phyloP scores from a whole-genome alignment of 2,888 invertebrate genomes.

The Parnassius smintheus region DNA sequence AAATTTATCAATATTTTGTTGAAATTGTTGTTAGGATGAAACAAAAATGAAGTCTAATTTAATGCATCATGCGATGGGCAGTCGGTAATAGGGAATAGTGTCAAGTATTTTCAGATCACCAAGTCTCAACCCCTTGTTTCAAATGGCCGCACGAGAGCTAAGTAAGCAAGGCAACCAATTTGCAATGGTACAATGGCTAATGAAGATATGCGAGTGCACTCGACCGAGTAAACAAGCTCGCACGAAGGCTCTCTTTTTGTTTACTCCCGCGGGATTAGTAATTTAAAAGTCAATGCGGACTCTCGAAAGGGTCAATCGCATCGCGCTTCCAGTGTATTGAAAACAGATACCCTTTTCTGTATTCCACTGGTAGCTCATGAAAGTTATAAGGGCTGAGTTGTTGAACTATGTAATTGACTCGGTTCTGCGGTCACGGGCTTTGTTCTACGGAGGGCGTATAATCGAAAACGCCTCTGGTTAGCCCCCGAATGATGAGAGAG shows the following conservation, averaged over 20 bases:
- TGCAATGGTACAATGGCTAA: slow-evolving; percentile 51
- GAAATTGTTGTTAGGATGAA: background rate
- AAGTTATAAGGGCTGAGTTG: slow-evolving; percentile 81
- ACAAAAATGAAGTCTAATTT: background rate
- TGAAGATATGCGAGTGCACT: slow-evolving; percentile 78
- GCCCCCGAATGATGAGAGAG: slow-evolving; percentile 71
- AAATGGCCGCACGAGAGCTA: slow-evolving; percentile 54
- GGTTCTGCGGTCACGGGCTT: slow-evolving; percentile 78
- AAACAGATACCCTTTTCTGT: slow-evolving; percentile 81
- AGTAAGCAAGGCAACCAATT: slow-evolving; percentile 58
- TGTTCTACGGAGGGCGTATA: slow-evolving; percentile 76
- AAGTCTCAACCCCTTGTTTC: slow-evolving; percentile 35
- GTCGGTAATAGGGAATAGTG: slow-evolving; percentile 38
- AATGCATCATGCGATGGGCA: slow-evolving; percentile 11
- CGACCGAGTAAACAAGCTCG: slow-evolving; percentile 71
- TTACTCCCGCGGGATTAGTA: slow-evolving; percentile 78
- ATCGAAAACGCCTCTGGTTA: slow-evolving; percentile 80
- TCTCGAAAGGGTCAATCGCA: slow-evolving; percentile 80
- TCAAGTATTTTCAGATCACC: slow-evolving; percentile 35
- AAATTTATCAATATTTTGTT: background rate
- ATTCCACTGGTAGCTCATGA: slow-evolving; percentile 77
- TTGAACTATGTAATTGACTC: slow-evolving; percentile 82
- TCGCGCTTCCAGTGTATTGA: slow-evolving; percentile 72
- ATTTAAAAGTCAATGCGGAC: slow-evolving; percentile 82
- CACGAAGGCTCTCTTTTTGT: slow-evolving; percentile 68